phyloP scores from a whole-genome alignment of 2,888 invertebrate species.

The Chamaedrilus cognettii region DNA sequence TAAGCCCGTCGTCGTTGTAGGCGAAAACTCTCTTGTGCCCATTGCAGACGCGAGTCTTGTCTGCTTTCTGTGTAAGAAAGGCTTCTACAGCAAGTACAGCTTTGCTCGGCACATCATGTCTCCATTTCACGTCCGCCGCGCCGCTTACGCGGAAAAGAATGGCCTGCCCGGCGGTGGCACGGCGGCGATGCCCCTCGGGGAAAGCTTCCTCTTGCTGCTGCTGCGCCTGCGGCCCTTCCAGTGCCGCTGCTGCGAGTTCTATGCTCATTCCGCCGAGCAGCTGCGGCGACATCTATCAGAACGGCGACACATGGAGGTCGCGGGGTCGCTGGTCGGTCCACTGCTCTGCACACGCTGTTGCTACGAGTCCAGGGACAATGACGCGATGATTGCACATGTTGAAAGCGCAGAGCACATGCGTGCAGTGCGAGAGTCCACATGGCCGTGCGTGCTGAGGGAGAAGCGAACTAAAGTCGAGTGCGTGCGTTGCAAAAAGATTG shows the following conservation, averaged over 20 bases:
- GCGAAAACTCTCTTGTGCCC: too few species aligned
- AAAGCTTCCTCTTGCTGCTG: conserved; percentile 77
- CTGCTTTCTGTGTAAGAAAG: conserved; percentile 50
- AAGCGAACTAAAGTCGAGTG: conserved; percentile 46
- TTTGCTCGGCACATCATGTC: conserved; percentile 68
- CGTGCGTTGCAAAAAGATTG: conserved; percentile 45
- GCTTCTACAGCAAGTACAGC: conserved; percentile 48
- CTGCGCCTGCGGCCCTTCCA: conserved; percentile 83
- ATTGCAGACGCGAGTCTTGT: conserved; percentile 61
- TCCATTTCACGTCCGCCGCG: conserved; percentile 79
- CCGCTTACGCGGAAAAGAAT: conserved; percentile 59
- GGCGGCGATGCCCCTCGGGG: conserved; percentile 63
- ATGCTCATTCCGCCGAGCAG: conserved; percentile 72
- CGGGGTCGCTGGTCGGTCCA: conserved; percentile 45
- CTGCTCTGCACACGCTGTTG: conserved; percentile 51
- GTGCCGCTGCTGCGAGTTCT: conserved; percentile 82
- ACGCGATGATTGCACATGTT: conserved; percentile 47
- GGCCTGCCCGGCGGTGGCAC: background rate
- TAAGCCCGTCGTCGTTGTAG: too few species aligned
- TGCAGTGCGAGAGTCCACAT: conserved; percentile 23
- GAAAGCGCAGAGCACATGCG: conserved; percentile 39
- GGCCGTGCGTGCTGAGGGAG: conserved; percentile 50
- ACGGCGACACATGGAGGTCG: conserved; percentile 41
- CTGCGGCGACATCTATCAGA: conserved; percentile 62
- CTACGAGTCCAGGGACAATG: conserved; percentile 40